Evolutionary conservation across 2,113 vertebrate genomes (phyloP).

Genomic region (western clawed frog (Xenopus tropicalis)): UCB_Xtro_10.0 CM004450.2:113791501-113792000

Average conservation of each 20-base stretch:
- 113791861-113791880: conserved; percentile 93
- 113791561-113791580: no score
- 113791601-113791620: no score
- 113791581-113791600: no score
- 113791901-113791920: neutral
- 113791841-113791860: conserved; percentile 91
- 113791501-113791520: no score
- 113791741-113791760: conserved; percentile 97
- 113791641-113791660: no score
- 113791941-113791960: no score
- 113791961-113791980: no score
- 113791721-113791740: conserved; percentile 96
- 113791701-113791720: conserved; percentile 85
- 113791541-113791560: no score
- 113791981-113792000: no score
- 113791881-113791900: conserved; percentile 83
- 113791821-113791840: conserved; percentile 88
- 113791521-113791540: no score
- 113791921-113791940: neutral
- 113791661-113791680: no score
- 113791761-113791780: conserved; percentile 98
- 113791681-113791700: neutral
- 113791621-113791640: no score
- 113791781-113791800: conserved; percentile 97
- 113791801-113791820: conserved; percentile 86